Conservation (phyloP, 2,797 vertebrate species). For the Fratercula arctica region DNA sequence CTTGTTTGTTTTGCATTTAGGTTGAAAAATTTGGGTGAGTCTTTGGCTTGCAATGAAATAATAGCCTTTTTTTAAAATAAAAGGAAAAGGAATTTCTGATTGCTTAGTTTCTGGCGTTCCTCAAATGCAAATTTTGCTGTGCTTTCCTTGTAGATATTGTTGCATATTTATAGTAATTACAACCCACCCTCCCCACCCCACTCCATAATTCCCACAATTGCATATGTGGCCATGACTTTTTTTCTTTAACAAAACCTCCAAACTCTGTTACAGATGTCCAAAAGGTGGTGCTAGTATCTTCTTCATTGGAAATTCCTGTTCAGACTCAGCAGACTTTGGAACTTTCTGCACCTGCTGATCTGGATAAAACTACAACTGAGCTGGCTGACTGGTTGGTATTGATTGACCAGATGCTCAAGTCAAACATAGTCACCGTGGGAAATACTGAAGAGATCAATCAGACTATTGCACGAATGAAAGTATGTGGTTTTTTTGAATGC, state of each 20-base stretch:
- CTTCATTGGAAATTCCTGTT: constrained; percentile 77
- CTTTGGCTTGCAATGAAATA: neutral
- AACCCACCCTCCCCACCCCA: accelerated
- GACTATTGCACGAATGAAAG: constrained; percentile 91
- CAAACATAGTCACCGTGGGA: constrained; percentile 97
- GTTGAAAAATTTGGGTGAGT: neutral
- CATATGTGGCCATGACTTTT: accelerated
- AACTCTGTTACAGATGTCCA: constrained; percentile 79
- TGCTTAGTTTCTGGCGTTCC: neutral
- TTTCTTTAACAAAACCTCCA: neutral
- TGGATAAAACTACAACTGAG: constrained; percentile 92
- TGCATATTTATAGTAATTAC: neutral
- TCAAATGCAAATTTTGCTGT: neutral
- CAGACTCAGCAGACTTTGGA: constrained; percentile 78
- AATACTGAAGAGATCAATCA: constrained; percentile 91
- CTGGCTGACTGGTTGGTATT: constrained; percentile 93
- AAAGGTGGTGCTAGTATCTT: constrained; percentile 82
- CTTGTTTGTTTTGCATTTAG: neutral
- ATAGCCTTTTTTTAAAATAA: neutral
- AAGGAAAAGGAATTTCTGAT: neutral
- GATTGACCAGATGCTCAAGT: constrained; percentile 97
- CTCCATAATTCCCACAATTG: neutral
- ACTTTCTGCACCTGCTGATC: constrained; percentile 84
- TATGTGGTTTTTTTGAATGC: constrained; percentile 61
- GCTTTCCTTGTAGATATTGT: neutral